Percentiles rank a stretch among this genome's conserved stretches.
These are phyloP conservation scores for Typhlichthys subterraneus DNA, from an alignment of 2,797 vertebrate genomes.

Conservation along the genomic window DNA sequence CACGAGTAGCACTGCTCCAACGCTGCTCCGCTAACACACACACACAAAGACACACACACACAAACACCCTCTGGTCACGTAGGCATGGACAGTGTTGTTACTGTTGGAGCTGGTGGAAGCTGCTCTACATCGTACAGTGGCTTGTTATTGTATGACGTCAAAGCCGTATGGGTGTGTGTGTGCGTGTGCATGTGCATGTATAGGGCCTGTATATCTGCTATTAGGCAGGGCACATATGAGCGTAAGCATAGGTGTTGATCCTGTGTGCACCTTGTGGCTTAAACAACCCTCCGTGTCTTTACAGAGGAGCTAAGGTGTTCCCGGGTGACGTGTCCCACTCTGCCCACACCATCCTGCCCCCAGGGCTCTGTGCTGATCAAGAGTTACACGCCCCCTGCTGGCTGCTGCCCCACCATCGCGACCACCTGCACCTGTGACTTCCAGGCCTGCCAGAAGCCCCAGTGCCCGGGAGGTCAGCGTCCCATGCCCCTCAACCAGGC, in stretches of 20 bases:
- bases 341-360: constrained; percentile 70
- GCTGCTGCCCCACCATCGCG: constrained; percentile 75
- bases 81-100: constrained; percentile 33
- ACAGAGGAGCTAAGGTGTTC: constrained; percentile 77
- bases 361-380: constrained; percentile 72
- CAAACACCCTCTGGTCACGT: neutral
- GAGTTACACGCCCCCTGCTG: constrained; percentile 72
- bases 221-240: too few relatives aligned
- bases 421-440: constrained; percentile 77
- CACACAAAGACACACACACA: constrained; percentile 17
- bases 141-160: constrained; percentile 12
- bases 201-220: neutral
- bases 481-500: constrained; percentile 60
- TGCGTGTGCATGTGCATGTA: neutral
- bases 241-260: too few relatives aligned
- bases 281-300: constrained; percentile 39
- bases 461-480: constrained; percentile 70
- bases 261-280: neutral
- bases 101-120: constrained; percentile 25
- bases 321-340: constrained; percentile 65
- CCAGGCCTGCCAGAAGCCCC: constrained; percentile 61
- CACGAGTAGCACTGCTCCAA: constrained; percentile 38
- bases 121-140: constrained; percentile 12
- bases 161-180: constrained; percentile 5
- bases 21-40: constrained; percentile 33